These are phyloP conservation scores for Temnopleurus reevesii DNA, from an alignment of 53 echinoderm and acorn worm genomes.

Conservation along the genomic window DNA sequence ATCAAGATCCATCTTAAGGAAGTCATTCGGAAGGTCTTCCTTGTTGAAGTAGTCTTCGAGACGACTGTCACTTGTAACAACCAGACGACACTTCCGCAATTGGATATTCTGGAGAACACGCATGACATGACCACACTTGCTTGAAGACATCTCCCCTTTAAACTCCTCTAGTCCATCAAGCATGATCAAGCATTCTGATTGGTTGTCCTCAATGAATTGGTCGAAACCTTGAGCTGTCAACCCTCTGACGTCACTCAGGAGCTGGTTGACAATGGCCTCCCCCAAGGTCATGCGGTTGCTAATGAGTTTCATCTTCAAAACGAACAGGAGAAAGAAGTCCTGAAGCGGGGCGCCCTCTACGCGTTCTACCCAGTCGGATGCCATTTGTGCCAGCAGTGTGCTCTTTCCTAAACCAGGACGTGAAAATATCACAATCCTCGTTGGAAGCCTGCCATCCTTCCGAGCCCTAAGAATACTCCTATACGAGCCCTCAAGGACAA, in stretches of 20 bases:
- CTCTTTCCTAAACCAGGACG: background rate
- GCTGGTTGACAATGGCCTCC: conserved; percentile 15
- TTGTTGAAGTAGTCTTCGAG: conserved; percentile 10
- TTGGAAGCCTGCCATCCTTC: background rate
- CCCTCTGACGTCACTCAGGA: background rate
- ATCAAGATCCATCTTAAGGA: background rate
- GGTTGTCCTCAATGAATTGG: conserved; percentile 11
- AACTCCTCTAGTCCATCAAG: conserved; percentile 28
- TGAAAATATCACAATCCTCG: background rate
- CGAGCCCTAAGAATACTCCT: background rate
- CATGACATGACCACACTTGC: background rate
- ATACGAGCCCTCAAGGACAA: background rate
- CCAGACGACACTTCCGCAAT: background rate
- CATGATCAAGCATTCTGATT: conserved; percentile 1
- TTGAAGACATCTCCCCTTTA: background rate
- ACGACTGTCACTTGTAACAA: background rate
- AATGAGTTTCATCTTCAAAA: background rate
- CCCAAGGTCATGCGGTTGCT: background rate
- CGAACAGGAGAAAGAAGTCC: conserved; percentile 1
- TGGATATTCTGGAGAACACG: background rate
- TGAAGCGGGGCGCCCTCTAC: background rate
- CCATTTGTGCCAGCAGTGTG: background rate
- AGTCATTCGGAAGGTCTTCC: conserved; percentile 5
- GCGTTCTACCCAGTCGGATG: background rate
- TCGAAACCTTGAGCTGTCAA: conserved; percentile 21